Percentiles rank a stretch among this genome's conserved stretches.
These are phyloP conservation scores for Falco naumanni DNA, from an alignment of 2,797 vertebrate species.

Conservation along the genomic window DNA sequence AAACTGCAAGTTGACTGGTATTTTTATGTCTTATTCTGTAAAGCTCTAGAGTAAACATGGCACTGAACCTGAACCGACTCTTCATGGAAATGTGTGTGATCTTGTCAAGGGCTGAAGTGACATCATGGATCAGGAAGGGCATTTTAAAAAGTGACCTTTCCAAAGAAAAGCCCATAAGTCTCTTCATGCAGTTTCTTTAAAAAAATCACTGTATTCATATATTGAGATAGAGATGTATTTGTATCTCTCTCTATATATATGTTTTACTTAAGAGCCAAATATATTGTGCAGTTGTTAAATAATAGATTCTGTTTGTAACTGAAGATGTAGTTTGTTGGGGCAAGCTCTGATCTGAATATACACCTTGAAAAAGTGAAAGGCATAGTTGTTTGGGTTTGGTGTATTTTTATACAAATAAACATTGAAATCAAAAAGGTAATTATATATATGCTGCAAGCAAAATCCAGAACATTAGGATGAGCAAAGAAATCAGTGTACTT, in stretches of 20 bases:
- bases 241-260: background rate
- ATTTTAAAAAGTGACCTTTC: background rate
- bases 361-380: background rate
- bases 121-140: background rate
- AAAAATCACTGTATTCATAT: background rate
- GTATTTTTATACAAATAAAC: background rate
- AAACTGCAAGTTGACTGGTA: background rate
- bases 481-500: background rate
- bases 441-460: background rate
- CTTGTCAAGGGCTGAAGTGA: background rate
- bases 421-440: background rate
- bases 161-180: background rate
- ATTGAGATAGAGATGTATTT: background rate
- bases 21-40: background rate
- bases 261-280: background rate
- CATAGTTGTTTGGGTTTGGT: background rate
- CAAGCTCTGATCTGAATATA: background rate
- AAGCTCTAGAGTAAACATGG: background rate
- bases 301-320: background rate
- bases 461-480: background rate
- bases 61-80: background rate
- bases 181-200: background rate
- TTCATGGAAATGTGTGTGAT: background rate
- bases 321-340: background rate
- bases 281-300: background rate